Conservation (phyloP, 2,797 vertebrate genomes). For the Acipenser transmontanus region DNA sequence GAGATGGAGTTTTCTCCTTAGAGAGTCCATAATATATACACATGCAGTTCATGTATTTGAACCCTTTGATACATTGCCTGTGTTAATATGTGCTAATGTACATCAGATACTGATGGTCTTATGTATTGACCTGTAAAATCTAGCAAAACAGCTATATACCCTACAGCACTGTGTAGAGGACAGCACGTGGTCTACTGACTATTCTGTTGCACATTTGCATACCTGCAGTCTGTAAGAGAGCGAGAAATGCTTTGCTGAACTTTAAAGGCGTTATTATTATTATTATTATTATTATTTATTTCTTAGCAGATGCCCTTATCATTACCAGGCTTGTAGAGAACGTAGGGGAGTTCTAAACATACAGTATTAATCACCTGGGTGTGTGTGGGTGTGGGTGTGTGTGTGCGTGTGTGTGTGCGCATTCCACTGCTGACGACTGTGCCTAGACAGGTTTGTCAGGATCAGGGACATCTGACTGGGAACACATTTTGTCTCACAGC, state of each 20-base stretch:
- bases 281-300: neutral
- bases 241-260: neutral
- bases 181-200: no score
- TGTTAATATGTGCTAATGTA: no score
- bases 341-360: neutral
- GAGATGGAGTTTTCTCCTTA: no score
- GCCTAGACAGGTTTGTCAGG: neutral
- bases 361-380: neutral
- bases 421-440: neutral
- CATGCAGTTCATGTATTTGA: no score
- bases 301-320: neutral
- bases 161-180: no score
- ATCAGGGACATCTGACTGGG: neutral
- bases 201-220: no score
- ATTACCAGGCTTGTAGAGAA: neutral
- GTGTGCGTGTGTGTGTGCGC: slow-evolving; percentile 1
- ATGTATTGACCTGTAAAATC: no score
- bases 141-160: no score
- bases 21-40: no score
- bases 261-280: neutral
- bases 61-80: no score
- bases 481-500: neutral
- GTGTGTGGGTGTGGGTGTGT: neutral
- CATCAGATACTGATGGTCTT: no score
- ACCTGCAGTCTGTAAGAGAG: neutral